Evolutionary conservation across 2,888 invertebrate genomes (phyloP).

Genomic region (Subacronicta megacephala): DNA sequence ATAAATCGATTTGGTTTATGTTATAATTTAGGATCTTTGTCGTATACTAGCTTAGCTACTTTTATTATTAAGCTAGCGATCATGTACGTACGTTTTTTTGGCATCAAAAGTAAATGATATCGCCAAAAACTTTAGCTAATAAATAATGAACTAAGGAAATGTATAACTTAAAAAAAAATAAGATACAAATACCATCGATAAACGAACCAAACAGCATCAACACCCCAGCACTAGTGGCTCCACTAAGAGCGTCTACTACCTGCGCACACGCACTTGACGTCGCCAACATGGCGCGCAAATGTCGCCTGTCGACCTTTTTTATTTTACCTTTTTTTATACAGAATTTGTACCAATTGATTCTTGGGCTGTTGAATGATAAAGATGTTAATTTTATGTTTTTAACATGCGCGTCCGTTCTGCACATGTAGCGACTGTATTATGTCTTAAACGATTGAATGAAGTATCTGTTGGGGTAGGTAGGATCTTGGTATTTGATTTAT

Average conservation of each 20-base stretch:
- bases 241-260: constrained; percentile 62
- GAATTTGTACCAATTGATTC: constrained; percentile 60
- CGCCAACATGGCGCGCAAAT: constrained; percentile 72
- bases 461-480: too few species aligned
- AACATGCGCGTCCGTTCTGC: not conserved
- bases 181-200: too few species aligned
- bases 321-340: constrained; percentile 47
- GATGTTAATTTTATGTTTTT: constrained; percentile 25
- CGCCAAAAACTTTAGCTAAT: too few species aligned
- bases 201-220: not conserved
- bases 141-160: too few species aligned
- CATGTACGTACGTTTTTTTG: too few species aligned
- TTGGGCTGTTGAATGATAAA: constrained; percentile 53
- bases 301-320: constrained; percentile 57
- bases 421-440: not conserved
- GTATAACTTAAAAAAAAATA: too few species aligned
- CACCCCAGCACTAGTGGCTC: constrained; percentile 43
- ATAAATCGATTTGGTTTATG: constrained; percentile 5
- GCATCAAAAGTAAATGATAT: too few species aligned
- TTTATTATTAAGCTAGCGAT: too few species aligned
- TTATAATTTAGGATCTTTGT: too few species aligned
- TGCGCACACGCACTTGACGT: constrained; percentile 71
- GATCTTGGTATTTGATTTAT: too few species aligned
- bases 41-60: too few species aligned
- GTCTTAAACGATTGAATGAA: too few species aligned